phyloP scores from a whole-genome alignment of 2,888 invertebrate genomes.

The Rhingia rostrata region DNA sequence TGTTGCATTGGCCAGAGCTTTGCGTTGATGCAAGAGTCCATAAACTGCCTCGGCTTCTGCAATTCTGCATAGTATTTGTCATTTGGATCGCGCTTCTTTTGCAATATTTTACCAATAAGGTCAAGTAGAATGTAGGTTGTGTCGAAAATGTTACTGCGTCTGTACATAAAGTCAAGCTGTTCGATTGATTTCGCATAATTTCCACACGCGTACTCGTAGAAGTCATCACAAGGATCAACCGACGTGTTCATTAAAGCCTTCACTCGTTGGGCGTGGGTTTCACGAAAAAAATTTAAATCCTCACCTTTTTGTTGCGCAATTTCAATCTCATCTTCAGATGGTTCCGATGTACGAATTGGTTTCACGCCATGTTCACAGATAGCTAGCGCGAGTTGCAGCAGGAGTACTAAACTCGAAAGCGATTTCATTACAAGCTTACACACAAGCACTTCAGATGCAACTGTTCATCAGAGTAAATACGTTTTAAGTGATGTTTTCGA shows the following conservation, averaged over 20 bases:
- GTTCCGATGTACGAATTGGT: conserved; percentile 1
- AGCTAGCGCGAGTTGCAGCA: conserved; percentile 28
- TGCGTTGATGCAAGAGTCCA: conserved; percentile 77
- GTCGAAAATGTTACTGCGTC: conserved; percentile 78
- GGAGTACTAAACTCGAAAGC: not conserved
- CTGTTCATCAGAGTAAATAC: conserved; percentile 19
- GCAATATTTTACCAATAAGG: conserved; percentile 74
- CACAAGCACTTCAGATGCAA: conserved; percentile 21
- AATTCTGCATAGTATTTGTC: conserved; percentile 76
- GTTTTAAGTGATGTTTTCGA: not conserved
- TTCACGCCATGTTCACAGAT: not conserved
- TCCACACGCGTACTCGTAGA: conserved; percentile 81
- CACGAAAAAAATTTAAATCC: conserved; percentile 60
- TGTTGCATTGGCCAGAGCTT: conserved; percentile 77
- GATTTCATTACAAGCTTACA: conserved; percentile 37
- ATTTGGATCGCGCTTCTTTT: conserved; percentile 67
- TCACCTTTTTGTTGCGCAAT: conserved; percentile 59
- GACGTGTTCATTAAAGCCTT: conserved; percentile 79
- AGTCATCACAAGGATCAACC: conserved; percentile 80
- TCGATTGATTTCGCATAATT: conserved; percentile 78
- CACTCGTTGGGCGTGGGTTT: conserved; percentile 77
- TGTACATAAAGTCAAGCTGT: conserved; percentile 75
- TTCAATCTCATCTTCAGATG: conserved; percentile 62
- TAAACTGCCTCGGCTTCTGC: conserved; percentile 77
- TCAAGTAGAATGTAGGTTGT: conserved; percentile 77